These are phyloP conservation scores for Danio choprae DNA, from an alignment of 2,797 vertebrate genomes.

Conservation along the genomic window DNA sequence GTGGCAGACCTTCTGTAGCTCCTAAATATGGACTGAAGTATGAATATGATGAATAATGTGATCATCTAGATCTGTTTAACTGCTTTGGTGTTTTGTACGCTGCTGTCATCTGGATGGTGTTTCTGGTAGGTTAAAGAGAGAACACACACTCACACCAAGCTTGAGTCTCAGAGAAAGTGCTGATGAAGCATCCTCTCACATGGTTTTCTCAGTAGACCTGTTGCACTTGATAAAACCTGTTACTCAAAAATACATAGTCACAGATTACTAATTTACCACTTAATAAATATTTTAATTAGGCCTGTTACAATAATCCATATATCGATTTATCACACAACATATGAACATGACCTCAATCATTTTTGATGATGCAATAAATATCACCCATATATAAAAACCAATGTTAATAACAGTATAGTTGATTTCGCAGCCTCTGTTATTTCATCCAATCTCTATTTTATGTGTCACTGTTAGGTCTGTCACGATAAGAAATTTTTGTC, in stretches of 20 bases:
- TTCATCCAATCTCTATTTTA: too few species aligned
- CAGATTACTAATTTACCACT: not conserved
- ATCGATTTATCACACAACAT: too few species aligned
- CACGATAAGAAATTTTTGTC: too few species aligned
- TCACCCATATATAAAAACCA: too few species aligned
- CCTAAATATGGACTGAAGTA: not conserved
- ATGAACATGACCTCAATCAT: too few species aligned
- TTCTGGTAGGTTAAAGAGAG: conserved; percentile 39
- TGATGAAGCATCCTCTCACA: conserved; percentile 8
- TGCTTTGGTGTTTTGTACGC: conserved; percentile 17
- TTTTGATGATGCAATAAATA: too few species aligned
- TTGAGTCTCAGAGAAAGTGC: conserved; percentile 22
- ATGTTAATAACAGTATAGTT: too few species aligned
- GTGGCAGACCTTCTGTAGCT: conserved; percentile 6
- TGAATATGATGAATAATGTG: not conserved
- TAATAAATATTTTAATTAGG: too few species aligned
- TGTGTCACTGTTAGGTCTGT: too few species aligned
- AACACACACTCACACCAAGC: not conserved
- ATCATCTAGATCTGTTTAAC: conserved; percentile 33
- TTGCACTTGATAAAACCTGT: not conserved
- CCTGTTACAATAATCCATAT: too few species aligned
- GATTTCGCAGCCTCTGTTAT: too few species aligned
- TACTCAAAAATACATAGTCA: not conserved
- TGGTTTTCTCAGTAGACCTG: not conserved
- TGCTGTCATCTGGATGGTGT: conserved; percentile 36